Percentiles rank a stretch among this genome's conserved stretches.
These are phyloP conservation scores for Drosophila simulans DNA, from an alignment of 1,140 invertebrate species.

Conservation along the genomic window DNA sequence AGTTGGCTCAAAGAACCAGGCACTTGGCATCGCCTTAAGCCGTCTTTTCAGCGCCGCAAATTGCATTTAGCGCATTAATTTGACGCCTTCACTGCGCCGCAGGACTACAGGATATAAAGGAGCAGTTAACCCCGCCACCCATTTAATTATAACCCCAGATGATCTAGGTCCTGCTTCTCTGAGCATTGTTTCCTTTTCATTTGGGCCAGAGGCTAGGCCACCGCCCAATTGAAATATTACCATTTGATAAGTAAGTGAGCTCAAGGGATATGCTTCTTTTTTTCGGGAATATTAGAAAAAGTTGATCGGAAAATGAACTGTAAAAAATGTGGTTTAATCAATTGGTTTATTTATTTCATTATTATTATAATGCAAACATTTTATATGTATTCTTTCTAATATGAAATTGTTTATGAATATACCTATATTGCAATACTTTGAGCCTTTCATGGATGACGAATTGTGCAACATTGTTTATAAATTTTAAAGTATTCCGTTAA, in stretches of 20 bases:
- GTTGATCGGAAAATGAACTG: not conserved
- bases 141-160: constrained; percentile 23
- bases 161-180: constrained; percentile 5
- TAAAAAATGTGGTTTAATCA: not conserved
- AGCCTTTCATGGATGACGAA: too few species aligned
- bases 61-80: constrained; percentile 78
- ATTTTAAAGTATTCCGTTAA: not conserved
- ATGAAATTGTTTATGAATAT: too few species aligned
- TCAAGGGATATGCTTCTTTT: constrained; percentile 9
- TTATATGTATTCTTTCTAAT: too few species aligned
- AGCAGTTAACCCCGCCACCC: constrained; percentile 1
- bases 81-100: constrained; percentile 31
- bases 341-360: not conserved
- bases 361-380: too few species aligned
- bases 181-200: constrained; percentile 61
- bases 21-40: constrained; percentile 54
- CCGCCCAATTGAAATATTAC: constrained; percentile 67
- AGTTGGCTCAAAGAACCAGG: constrained; percentile 41
- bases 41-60: constrained; percentile 53
- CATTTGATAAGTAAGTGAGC: constrained; percentile 63
- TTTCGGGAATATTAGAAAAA: not conserved
- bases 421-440: too few species aligned
- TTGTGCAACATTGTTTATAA: too few species aligned
- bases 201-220: constrained; percentile 32
- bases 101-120: constrained; percentile 8